Evolutionary conservation across 2,113 vertebrate genomes (phyloP), one percentile per base, ranked within the genome.

Genomic region (Thermophis baileyi): DNA sequence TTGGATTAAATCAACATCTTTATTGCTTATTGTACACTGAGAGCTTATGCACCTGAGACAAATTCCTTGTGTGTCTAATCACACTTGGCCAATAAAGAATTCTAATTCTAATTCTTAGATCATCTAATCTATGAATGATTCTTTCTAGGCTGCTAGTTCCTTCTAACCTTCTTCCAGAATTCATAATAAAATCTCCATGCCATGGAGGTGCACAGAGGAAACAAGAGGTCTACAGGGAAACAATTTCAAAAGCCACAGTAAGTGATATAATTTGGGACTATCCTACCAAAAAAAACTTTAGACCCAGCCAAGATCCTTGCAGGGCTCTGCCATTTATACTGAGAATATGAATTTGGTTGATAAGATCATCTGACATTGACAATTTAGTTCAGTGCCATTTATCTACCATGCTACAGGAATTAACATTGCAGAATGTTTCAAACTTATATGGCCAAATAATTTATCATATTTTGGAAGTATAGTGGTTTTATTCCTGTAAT

Each of bases 401-500:
- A 10, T 18, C 47, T 74, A 91, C 18, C 18, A 27, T 49, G 27
- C 50, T 90, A 7, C 27, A 20, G 49, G 27, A 91, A 93, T 35
- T 81, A 63, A 74, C 9, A 50, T 44, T 55, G 14, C 53, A 91
- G 57, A 24, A 47, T 53, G 57, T 57, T 91, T 89, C 7, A 46
- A 9, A 35, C 3, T 81, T 24, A 92, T 27, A 85, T 90, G 44
- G 25, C 46, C 53, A 90, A 46, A 6, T 9, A 51, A 49, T 74
- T 16, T 5, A 92, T 88, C 87, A 92, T 88, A 89, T 20, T 92
- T 53, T 53, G 35, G 69, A 53, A 90, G 54, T 55, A 85, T 24
- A 55, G 69, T 87, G 96, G 94, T 95, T 94, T 88, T 94, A 74
- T 30, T n/a, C 46, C 24, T 63, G 44, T 50, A 86, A 63, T 25